These are phyloP conservation scores for Sander lucioperca DNA, from an alignment of 2,113 vertebrate species.

Conservation along the genomic window DNA sequence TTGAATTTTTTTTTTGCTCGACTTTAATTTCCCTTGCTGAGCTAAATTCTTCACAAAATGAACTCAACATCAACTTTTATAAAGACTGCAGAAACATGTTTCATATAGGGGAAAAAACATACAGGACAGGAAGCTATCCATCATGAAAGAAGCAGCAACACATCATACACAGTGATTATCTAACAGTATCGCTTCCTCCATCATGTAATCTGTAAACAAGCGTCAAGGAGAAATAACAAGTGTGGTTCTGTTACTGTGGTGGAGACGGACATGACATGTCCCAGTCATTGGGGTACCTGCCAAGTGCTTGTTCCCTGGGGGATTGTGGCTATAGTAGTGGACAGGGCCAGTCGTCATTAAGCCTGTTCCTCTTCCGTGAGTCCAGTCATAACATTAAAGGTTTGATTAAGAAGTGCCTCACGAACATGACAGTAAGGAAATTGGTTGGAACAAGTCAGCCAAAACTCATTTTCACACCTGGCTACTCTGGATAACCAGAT, in stretches of 20 bases:
- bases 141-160: constrained; percentile 14
- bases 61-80: constrained; percentile 26
- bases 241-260: constrained; percentile 38
- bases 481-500: constrained; percentile 7
- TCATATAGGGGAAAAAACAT: neutral
- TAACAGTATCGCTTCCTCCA: neutral
- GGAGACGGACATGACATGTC: constrained; percentile 9
- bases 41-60: constrained; percentile 1
- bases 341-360: constrained; percentile 45
- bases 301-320: constrained; percentile 39
- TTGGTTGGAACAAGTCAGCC: constrained; percentile 64
- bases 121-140: neutral
- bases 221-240: constrained; percentile 32
- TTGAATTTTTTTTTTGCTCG: neutral
- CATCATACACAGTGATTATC: constrained; percentile 11
- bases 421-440: constrained; percentile 66
- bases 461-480: constrained; percentile 33
- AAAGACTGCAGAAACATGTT: constrained; percentile 9
- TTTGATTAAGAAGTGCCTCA: constrained; percentile 75
- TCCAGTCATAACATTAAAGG: constrained; percentile 73
- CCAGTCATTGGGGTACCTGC: constrained; percentile 53
- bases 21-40: constrained; percentile 15
- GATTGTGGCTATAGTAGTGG: constrained; percentile 42
- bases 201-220: constrained; percentile 26
- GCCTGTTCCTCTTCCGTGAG: constrained; percentile 63